Base-by-base conservation (phyloP, 2,888 invertebrate species). In the Elegia similella region DNA sequence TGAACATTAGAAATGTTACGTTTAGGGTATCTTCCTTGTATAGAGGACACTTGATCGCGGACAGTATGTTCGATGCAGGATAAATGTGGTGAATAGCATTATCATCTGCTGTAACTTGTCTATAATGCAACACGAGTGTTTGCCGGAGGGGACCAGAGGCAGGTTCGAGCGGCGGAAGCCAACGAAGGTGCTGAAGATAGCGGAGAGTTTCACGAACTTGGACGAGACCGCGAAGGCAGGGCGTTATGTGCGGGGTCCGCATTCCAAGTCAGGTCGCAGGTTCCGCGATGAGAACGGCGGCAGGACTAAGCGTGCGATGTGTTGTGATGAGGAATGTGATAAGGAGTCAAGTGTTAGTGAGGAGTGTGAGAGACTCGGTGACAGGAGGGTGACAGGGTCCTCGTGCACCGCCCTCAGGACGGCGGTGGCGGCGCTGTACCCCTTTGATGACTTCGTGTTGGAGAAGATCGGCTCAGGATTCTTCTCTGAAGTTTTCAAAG, bases 401-500 rank as follows among this genome's bases (percentile, higher is more conserved):
- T 98, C 98, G 3, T 98, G 97, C 84, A 95, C 96, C 72, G 98
- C 98, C 44, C 92, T 98, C 55, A 94, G 96, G 78, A 96, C 97
- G 72, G 98, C 98, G 52, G 98, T 98, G 57, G 96, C 98, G 52
- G 96, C 97, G 46, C 93, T 99, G 56, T 97, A 98, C 81, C 95
- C 98, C 47, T 94, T 98, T 68, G 98, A 98, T 88, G 98, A 99
- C 92, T 98, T 99, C 88, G 93, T 95, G 68, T 94, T 96, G 82
- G 98, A 98, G 88, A 97, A 97, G 89, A 97, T 99, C 75, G 99
- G 98, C 52, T 93, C 95, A 54, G 99, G 99, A 64, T 99, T 99
- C 92, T 99, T 98, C 92, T 98, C 98, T 5, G 98, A 98, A 92
- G 98, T 99, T 63, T 98, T 96, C 92, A 98, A 98, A 96, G 99